phyloP scores from a whole-genome alignment of 2,797 vertebrate genomes.

The Ptychobarbus kaznakovi region DNA sequence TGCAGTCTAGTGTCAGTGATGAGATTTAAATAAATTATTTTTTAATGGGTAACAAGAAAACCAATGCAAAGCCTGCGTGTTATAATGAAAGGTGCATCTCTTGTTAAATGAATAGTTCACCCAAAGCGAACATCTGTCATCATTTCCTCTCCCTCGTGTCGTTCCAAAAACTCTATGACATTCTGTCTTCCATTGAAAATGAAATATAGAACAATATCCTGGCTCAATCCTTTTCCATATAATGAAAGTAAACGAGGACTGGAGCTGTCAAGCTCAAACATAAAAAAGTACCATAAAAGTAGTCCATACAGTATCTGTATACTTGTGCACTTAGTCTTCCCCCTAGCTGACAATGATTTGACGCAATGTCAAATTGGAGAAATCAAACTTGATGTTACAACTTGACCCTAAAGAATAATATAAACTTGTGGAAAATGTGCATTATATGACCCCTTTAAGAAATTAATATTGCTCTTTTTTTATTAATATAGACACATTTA shows the following conservation, averaged over 20 bases:
- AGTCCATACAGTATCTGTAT: neutral
- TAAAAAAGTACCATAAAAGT: too few relatives aligned
- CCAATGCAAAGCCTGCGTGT: neutral
- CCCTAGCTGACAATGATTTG: neutral
- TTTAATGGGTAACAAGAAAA: neutral
- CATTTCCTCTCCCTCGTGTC: neutral
- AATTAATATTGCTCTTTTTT: too few relatives aligned
- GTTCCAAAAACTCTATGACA: neutral
- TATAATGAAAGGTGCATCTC: neutral
- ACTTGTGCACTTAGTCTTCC: neutral
- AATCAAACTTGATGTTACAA: neutral
- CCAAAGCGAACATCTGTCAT: neutral
- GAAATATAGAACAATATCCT: constrained; percentile 1
- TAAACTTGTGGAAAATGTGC: too few relatives aligned
- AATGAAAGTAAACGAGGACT: neutral
- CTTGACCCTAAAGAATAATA: too few relatives aligned
- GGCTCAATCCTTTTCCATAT: neutral
- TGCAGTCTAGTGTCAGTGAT: neutral
- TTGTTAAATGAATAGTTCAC: neutral
- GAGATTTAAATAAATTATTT: neutral
- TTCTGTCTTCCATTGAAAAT: neutral
- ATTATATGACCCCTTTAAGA: too few relatives aligned
- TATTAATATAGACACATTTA: too few relatives aligned
- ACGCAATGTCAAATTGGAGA: too few relatives aligned
- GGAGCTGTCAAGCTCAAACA: neutral